Conservation (phyloP, 2,797 vertebrate genomes). For the Luscinia megarhynchos region DNA sequence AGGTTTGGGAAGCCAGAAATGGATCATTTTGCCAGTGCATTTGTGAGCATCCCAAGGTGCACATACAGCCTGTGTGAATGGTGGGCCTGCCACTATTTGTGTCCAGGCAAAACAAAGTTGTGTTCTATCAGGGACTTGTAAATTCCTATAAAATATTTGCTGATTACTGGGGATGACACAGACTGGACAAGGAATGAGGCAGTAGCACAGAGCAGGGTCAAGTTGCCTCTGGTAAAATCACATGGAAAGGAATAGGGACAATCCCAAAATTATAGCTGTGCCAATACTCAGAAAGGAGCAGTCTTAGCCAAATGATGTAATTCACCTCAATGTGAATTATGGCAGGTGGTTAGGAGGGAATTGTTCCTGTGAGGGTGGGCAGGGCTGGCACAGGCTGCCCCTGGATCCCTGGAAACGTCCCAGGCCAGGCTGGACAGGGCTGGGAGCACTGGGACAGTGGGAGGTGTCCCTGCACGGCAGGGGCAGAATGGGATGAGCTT, state of each 20-base stretch:
- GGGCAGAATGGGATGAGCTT: fast-evolving
- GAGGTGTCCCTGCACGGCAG: background rate
- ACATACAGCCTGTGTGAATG: background rate
- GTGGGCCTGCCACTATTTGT: background rate
- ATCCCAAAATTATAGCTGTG: background rate
- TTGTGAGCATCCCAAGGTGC: background rate
- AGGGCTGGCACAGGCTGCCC: background rate
- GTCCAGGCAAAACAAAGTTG: background rate
- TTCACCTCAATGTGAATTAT: background rate
- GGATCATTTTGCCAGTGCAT: background rate
- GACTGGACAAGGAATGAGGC: background rate
- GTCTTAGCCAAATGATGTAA: background rate
- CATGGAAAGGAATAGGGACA: background rate
- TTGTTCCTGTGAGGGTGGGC: fast-evolving
- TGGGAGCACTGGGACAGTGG: background rate
- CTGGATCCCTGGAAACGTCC: background rate
- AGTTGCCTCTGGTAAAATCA: background rate
- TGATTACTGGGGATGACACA: background rate
- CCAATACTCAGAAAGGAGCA: background rate
- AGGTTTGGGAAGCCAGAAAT: background rate
- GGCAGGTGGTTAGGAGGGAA: background rate
- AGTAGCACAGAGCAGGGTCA: background rate
- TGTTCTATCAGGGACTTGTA: background rate
- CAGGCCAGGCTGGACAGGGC: background rate
- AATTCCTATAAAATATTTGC: background rate